These are phyloP conservation scores for Drosophila quasianomalipes DNA, from an alignment of 2,888 invertebrate species.

Conservation along the genomic window DNA sequence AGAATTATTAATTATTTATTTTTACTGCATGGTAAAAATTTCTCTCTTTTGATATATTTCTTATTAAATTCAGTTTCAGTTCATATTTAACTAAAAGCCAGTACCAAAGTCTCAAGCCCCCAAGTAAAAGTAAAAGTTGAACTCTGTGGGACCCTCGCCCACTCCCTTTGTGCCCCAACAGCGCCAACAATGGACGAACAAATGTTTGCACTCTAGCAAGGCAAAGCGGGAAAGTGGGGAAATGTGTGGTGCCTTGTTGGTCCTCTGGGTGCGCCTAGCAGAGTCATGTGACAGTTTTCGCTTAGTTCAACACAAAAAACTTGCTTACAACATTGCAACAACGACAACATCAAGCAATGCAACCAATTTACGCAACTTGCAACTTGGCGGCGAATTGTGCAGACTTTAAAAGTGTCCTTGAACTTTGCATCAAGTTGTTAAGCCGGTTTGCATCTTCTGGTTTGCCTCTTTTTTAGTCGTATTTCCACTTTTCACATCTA, in stretches of 20 bases:
- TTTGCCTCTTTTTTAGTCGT: constrained; percentile 10
- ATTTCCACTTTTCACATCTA: constrained; percentile 27
- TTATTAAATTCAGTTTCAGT: constrained; percentile 1
- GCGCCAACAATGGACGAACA: constrained; percentile 24
- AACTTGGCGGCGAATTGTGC: constrained; percentile 20
- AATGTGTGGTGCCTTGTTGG: constrained; percentile 24
- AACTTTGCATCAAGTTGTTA: constrained; percentile 56
- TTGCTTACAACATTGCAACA: constrained; percentile 31
- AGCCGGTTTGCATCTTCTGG: constrained; percentile 46
- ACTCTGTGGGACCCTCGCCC: constrained; percentile 17
- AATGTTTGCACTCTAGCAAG: constrained; percentile 29
- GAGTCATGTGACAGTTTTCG: constrained; percentile 52
- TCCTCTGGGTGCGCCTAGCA: constrained; percentile 34
- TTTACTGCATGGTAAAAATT: neutral
- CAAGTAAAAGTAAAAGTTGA: constrained; percentile 58
- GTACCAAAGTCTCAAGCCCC: neutral
- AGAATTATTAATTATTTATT: neutral
- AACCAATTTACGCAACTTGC: constrained; percentile 47
- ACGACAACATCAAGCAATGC: constrained; percentile 10
- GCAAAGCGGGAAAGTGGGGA: constrained; percentile 2
- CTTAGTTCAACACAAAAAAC: constrained; percentile 33
- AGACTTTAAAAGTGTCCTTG: constrained; percentile 58
- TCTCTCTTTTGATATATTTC: neutral
- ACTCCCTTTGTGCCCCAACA: neutral
- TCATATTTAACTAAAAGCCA: neutral